Conservation (phyloP, 1,140 invertebrate species). For the Nephotettix cincticeps region DNA sequence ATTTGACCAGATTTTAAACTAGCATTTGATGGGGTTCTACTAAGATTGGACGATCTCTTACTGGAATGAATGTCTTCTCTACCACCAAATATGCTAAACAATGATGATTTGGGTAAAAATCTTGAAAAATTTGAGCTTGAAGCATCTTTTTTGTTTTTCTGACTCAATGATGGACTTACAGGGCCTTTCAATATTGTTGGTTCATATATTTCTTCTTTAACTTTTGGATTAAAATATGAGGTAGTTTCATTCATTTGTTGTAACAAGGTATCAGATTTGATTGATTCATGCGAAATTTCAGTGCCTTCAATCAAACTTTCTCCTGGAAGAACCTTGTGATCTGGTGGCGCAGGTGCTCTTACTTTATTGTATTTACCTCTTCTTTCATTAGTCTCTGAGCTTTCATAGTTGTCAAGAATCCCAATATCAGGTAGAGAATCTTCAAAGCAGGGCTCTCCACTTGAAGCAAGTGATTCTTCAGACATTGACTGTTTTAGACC, state of each 20-base stretch:
- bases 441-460: background rate
- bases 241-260: too few relatives aligned
- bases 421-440: background rate
- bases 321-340: too few relatives aligned
- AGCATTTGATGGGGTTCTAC: background rate
- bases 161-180: background rate
- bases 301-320: too few relatives aligned
- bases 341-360: constrained; percentile 33
- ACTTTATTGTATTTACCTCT: constrained; percentile 20
- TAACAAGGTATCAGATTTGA: too few relatives aligned
- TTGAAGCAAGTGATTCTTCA: background rate
- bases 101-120: background rate
- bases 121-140: background rate
- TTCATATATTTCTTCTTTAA: too few relatives aligned
- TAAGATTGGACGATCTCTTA: background rate
- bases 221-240: too few relatives aligned
- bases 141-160: constrained; percentile 10
- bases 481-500: background rate
- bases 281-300: too few relatives aligned
- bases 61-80: background rate
- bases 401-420: background rate
- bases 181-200: too few relatives aligned
- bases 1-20: background rate
- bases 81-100: background rate
- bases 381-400: background rate